Evolutionary conservation across 2,888 invertebrate species (phyloP), one percentile per base, ranked within the genome.

Genomic region (Melieria picta): DNA sequence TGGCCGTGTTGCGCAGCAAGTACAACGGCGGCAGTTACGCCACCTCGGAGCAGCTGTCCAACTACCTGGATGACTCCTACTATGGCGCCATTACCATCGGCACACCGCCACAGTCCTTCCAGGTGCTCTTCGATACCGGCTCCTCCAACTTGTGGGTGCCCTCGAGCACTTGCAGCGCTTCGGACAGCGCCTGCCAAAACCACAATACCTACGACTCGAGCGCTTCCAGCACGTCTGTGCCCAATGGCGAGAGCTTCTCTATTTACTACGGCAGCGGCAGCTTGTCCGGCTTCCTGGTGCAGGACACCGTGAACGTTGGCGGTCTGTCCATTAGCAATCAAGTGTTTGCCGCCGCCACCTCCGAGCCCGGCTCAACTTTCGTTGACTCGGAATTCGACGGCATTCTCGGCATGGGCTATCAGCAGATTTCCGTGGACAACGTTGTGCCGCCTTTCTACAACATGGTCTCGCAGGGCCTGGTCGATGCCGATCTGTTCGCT

Each of bases 131-230:
- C 88, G 99, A 99, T 88, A 75, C 76, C 9, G 76, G 77, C 75
- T 98, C 98, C 43, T 97, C 98, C 65, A 99, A 99, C 88, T 90
- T 99, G 75, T 99, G 99, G 99, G 92, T 99, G 74, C 99, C 99
- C 9, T 98, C 98, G 13, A 96, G 96, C 88, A 93, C 96, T 84
- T 99, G 99, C 86, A 91, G 93, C 82, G 89, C 90, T 84, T 93
- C 93, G 69, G 97, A 98, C 86, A 93, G 97, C 78, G 98, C 98
- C 62, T 98, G 97, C 88, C 88, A 95, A 95, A 87, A 91, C 93
- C 99, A 99, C 88, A 93, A 95, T 85, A 98, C 97, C 88, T 99
- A 99, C 88, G 93, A 99, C 88, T 93, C 94, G 80, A 89, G 86
- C 73, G 92, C 92, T 83, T 99, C 98, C 0, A 89, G 89, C 56